Base-by-base conservation (phyloP, 2,797 vertebrate genomes). In the Botia almorhae region DNA sequence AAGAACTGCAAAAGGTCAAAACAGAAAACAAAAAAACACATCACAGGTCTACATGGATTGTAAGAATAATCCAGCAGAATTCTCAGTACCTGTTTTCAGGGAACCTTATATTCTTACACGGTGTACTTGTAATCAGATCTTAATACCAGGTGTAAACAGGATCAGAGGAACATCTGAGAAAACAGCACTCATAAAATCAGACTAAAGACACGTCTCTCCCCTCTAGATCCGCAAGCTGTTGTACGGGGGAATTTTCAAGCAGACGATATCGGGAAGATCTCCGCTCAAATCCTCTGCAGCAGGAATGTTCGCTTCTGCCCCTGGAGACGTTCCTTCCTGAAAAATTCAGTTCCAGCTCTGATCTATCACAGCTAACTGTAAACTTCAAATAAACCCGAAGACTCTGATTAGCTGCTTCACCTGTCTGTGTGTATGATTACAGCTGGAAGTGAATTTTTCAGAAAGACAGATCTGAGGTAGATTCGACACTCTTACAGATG, bases 241-340 rank as follows among this genome's bases (percentile, higher is more conserved):
- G 14, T 69, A 46, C 26, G 19, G 16, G 26, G 10, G 11, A 53
- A 58, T 61, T 29, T 29, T 56, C 39, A 50, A 10, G 10, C 50
- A 56, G n/a, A 67, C 51, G 14, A 19, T 77, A 69, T 77, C 12
- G n/a, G 55, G 58, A 58, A 69, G 68, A 58, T 69, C 64, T 77
- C 68, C 4, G 1, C 21, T 48, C 43, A 69, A 69, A 69, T 69
- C 53, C 21, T 77, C 21, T 43, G 67, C 74, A 76, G 74, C 64
- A 23, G 50, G 14, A 39, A 53, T 51, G n/a, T 53, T 68, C 43
- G 29, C 39, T 53, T 76, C 14, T 56, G 14, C 51, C 67, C 10
- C 16, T 17, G 23, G 29, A 76, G 51, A 68, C n/a, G 36, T 19
- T 29, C 10, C 36, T 0, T 19, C 51, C 64, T 14, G 21, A 23